Evolutionary conservation across 2,113 vertebrate genomes (phyloP), one percentile per base, ranked within the genome.

Genomic region (Dromaius novaehollandiae): DNA sequence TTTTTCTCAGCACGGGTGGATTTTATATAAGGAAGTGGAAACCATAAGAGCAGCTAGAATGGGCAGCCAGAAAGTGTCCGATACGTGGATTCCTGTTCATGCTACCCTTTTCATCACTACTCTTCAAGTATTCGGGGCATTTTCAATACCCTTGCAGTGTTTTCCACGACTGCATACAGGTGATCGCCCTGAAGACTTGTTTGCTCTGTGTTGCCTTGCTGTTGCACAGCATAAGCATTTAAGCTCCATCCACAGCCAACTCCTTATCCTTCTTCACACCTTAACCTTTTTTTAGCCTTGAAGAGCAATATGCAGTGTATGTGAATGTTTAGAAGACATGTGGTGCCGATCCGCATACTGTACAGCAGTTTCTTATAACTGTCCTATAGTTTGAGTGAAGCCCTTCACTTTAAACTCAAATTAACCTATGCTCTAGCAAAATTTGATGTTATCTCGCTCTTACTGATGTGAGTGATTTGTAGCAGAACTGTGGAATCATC

Each of bases 401-500:
- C 82, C 85, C 93, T 96, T 97, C 90, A 76, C 73, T 94, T 90
- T 86, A 88, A 69, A 46, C 74, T 89, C 75, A 93, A 77, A 86
- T 95, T 82, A 90, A 78, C 80, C 76, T 78, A 26, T 91, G 80
- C 96, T 50, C 64, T 55, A 51, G 80, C 74, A 77, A 51, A 93
- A 93, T 86, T 85, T 68, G 77, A 89, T 58, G 63, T 86, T 88
- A 80, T 94, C 91, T 84, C 89, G 51, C 80, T 92, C 92, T 93
- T 96, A 96, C 96, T 84, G 71, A 68, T 86, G 70, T 90, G 88
- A 95, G 92, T 89, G 93, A 79, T 95, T 89, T 92, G 93, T 94
- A 92, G 95, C 82, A 85, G 82, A 94, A 89, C 64, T 70, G 42
- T 95, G 61, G 82, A 90, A 86, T 91, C 90, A 88, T 94, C 94